A percentile compares a stretch with the other conserved stretches of the same genome.
Evolutionary conservation across 2,113 vertebrate genomes (phyloP).

Genomic region (Sphyrna mokarran): DNA sequence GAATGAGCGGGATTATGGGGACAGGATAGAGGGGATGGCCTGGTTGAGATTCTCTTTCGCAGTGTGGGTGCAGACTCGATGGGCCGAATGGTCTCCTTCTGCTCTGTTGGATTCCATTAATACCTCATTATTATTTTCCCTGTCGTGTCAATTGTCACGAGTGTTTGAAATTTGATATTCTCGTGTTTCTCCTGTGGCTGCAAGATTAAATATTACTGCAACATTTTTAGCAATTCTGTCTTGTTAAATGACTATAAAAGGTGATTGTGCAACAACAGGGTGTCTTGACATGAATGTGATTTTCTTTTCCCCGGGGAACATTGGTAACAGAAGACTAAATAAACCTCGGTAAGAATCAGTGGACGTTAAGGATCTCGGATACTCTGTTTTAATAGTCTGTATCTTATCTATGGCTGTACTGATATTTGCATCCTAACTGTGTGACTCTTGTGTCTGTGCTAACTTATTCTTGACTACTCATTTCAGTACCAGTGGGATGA

Average conservation of each 20-base stretch:
- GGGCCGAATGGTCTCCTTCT: too few relatives aligned
- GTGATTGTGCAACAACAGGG: neutral
- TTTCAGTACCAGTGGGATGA: slow-evolving; percentile 30
- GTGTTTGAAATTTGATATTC: neutral
- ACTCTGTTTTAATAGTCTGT: neutral
- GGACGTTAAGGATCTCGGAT: neutral
- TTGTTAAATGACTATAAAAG: neutral
- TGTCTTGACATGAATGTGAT: neutral
- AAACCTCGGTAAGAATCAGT: neutral
- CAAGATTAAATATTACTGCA: neutral
- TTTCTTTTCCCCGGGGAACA: neutral
- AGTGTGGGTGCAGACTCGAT: too few relatives aligned
- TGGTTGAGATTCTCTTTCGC: too few relatives aligned
- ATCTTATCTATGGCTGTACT: neutral
- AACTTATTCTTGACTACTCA: neutral
- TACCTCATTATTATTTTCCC: neutral
- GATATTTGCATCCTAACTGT: neutral
- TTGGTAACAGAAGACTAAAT: neutral
- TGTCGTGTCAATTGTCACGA: neutral
- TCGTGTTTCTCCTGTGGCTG: neutral
- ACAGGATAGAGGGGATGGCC: too few relatives aligned
- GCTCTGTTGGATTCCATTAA: too few relatives aligned
- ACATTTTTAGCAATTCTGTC: neutral
- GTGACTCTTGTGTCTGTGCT: neutral
- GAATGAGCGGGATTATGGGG: too few relatives aligned